Conservation (phyloP, 2,797 vertebrate species). For the Gallinago nigripennis region DNA sequence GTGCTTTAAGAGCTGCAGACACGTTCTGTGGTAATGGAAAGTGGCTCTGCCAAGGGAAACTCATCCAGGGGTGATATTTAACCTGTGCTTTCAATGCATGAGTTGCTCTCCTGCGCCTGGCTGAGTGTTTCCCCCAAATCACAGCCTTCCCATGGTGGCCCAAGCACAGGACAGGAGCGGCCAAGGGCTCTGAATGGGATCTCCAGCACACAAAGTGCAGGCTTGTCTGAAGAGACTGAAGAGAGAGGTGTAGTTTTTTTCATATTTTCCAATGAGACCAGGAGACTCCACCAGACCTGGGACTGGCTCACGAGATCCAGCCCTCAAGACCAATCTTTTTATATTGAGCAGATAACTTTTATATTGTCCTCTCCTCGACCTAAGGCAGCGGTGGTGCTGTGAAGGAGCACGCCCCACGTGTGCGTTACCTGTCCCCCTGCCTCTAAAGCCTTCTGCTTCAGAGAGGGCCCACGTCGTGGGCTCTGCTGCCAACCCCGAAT, state of each 20-base stretch:
- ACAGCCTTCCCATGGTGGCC: fast-evolving
- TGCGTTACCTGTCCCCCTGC: neutral
- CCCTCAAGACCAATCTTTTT: neutral
- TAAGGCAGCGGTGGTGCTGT: neutral
- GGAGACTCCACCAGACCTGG: neutral
- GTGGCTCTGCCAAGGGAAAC: neutral
- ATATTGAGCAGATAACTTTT: neutral
- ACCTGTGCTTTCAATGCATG: fast-evolving
- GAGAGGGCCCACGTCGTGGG: neutral
- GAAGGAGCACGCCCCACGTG: neutral
- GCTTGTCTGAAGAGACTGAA: neutral
- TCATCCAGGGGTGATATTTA: neutral
- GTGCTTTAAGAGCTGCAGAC: neutral
- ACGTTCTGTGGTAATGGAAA: neutral
- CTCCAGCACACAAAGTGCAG: fast-evolving
- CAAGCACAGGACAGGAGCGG: neutral
- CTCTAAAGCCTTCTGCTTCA: neutral
- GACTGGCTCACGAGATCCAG: slow-evolving; percentile 1
- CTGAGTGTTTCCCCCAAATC: neutral
- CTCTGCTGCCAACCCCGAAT: neutral
- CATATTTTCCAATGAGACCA: neutral
- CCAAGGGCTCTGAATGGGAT: fast-evolving
- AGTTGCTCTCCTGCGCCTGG: neutral
- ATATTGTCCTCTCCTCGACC: neutral
- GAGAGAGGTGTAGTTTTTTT: neutral